These are phyloP conservation scores for Brienomyrus brachyistius DNA, from an alignment of 2,113 vertebrate species.

Conservation along the genomic window DNA sequence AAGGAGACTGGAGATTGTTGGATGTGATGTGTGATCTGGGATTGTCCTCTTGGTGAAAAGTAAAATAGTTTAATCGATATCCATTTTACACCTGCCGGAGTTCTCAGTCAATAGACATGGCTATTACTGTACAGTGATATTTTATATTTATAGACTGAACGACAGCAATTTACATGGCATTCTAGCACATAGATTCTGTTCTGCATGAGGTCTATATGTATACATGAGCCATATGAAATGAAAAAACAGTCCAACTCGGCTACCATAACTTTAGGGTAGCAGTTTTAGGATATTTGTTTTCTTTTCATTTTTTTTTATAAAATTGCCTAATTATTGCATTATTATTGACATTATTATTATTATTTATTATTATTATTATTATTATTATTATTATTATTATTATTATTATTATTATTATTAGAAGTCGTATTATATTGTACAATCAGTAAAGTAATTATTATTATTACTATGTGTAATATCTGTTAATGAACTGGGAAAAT, in stretches of 20 bases:
- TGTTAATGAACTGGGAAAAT: not conserved
- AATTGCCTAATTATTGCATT: not conserved
- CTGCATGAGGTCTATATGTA: not conserved
- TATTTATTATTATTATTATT: not conserved
- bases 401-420: not conserved
- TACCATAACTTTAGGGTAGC: not conserved
- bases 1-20: not conserved
- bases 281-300: not conserved
- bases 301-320: not conserved
- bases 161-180: not conserved
- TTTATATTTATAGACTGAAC: not conserved
- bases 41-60: not conserved
- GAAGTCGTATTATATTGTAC: not conserved
- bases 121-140: not conserved
- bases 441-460: not conserved
- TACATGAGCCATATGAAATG: not conserved
- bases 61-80: not conserved
- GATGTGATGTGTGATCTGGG: not conserved
- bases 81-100: not conserved
- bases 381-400: not conserved
- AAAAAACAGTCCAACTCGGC: not conserved
- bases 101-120: not conserved
- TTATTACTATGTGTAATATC: not conserved
- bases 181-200: not conserved
- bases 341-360: not conserved